Base-by-base conservation (phyloP, 2,888 invertebrate species). In the Acanthopleura granulata region DNA sequence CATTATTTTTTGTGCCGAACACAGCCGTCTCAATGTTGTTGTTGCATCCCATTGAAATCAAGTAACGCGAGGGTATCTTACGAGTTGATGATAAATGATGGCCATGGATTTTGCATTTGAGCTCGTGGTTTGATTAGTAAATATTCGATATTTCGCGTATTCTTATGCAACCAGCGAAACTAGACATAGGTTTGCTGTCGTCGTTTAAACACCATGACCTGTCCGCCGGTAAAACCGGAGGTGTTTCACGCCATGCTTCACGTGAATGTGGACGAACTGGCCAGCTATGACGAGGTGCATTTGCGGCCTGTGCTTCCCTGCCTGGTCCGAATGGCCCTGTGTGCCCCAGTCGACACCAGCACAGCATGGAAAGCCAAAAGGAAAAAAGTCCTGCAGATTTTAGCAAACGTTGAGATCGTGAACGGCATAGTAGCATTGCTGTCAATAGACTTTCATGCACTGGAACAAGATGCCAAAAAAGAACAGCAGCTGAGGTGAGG, bases 341-440 rank as follows among this genome's bases (percentile, higher is more conserved):
- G 95, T 78, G 94, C 95, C 11, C 96, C 97, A 0, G 91, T 97
- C 74, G 98, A 98, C 88, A 94, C 94, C 62, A 96, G 96, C 0
- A 93, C 93, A 85, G 94, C 94, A 76, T 97, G 97, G 89, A 94
- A 94, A 66, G 94, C 95, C 84, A 94, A 94, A 51, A 94, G 96
- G 83, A 96, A 96, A 90, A 94, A 95, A 86, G 95, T 97, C 73
- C 91, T 98, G 1, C 95, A 95, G n/a, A 93, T 97, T 72, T 92
- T 98, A 0, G 95, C 97, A 0, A 96, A 96, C 11, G 95, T 97
- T 83, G 97, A 98, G 90, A 93, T 96, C 74, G 98, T 98, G 0
- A 98, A 98, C 90, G 96, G 96, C 74, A 95, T 98, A 81, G 97
- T 98, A 0, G 96, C 96, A 0, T 92, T 98, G 22, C 92, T 98